Conservation (phyloP, 2,888 invertebrate species). For the Eupithecia exiguata region DNA sequence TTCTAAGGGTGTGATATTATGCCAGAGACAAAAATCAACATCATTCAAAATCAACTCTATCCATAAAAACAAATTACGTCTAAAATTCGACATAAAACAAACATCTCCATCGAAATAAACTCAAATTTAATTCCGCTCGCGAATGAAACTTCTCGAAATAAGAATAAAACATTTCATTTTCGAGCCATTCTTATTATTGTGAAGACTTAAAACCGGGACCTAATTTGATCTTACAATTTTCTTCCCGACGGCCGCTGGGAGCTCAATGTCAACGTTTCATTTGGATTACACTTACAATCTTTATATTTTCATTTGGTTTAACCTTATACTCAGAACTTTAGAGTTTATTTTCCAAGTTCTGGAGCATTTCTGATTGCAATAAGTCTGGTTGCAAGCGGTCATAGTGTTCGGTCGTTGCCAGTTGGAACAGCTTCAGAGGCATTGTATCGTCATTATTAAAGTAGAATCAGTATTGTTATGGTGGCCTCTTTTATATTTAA, state of each 20-base stretch:
- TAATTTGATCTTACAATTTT: slow-evolving; percentile 80
- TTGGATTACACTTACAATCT: slow-evolving; percentile 68
- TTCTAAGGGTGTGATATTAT: too few species aligned
- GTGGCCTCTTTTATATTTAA: slow-evolving; percentile 64
- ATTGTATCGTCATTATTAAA: slow-evolving; percentile 73
- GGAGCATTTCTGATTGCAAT: slow-evolving; percentile 42
- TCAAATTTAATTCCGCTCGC: slow-evolving; percentile 44
- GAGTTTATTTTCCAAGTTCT: slow-evolving; percentile 42
- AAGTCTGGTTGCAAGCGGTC: slow-evolving; percentile 67
- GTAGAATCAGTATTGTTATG: slow-evolving; percentile 70
- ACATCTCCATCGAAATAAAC: slow-evolving; percentile 32
- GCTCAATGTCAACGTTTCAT: slow-evolving; percentile 80
- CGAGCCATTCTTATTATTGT: slow-evolving; percentile 69
- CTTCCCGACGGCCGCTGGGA: slow-evolving; percentile 64
- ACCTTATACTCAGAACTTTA: slow-evolving; percentile 42
- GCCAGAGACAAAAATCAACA: too few species aligned
- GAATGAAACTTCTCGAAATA: slow-evolving; percentile 36
- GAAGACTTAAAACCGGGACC: slow-evolving; percentile 67
- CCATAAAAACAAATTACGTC: slow-evolving; percentile 18
- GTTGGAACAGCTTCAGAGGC: slow-evolving; percentile 72
- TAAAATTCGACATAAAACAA: slow-evolving; percentile 20
- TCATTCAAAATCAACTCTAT: slow-evolving; percentile 1
- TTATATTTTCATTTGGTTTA: slow-evolving; percentile 39
- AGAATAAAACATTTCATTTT: slow-evolving; percentile 61
- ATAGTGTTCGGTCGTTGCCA: slow-evolving; percentile 65